Conservation (phyloP, 1,140 invertebrate genomes). For the Neocloeon triangulifer region DNA sequence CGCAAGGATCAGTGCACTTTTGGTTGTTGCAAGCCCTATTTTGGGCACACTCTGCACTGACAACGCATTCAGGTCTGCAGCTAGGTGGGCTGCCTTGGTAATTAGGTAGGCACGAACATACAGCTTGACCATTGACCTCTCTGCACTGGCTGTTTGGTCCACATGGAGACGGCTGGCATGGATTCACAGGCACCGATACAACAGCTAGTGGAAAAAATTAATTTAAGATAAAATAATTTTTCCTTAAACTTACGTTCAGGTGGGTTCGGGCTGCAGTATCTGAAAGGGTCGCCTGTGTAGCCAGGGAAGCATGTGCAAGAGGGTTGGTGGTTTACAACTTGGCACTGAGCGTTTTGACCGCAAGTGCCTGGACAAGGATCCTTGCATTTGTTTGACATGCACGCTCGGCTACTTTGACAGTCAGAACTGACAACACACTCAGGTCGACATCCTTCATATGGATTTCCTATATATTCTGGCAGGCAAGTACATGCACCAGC, state of each 20-base stretch:
- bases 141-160: constrained; percentile 56
- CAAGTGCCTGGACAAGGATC: constrained; percentile 30
- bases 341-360: constrained; percentile 27
- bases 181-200: constrained; percentile 11
- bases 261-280: constrained; percentile 11
- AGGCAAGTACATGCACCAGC: constrained; percentile 23
- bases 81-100: constrained; percentile 54
- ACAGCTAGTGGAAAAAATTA: background rate
- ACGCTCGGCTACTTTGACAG: constrained; percentile 22
- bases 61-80: constrained; percentile 41
- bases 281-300: constrained; percentile 26
- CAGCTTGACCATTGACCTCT: constrained; percentile 42
- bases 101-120: constrained; percentile 56
- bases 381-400: constrained; percentile 29
- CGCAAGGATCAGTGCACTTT: constrained; percentile 43
- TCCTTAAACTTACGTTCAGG: constrained; percentile 2
- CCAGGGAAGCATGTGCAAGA: constrained; percentile 24
- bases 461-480: constrained; percentile 19
- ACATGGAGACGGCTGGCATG: constrained; percentile 45
- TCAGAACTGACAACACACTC: constrained; percentile 23
- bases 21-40: constrained; percentile 39
- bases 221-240: too few species aligned
- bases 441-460: constrained; percentile 19
- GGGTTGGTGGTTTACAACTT: constrained; percentile 27
- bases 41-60: constrained; percentile 34